Base-by-base conservation (phyloP, 2,113 vertebrate species). In the Pavo muticus region DNA sequence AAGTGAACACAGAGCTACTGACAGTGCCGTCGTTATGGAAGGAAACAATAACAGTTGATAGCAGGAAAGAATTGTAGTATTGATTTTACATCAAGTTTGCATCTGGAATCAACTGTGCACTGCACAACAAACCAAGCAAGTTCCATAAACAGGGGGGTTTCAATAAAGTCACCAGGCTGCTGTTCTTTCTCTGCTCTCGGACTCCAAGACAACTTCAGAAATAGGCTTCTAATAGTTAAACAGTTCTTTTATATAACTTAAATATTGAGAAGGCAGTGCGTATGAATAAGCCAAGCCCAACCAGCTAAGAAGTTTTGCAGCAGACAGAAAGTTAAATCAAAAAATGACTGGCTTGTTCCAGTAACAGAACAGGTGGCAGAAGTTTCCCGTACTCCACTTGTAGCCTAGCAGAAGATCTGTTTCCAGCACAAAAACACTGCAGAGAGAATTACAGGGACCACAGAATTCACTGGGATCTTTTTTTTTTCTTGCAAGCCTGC, bases 21-120 rank as follows among this genome's bases (percentile, higher is more conserved):
- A 40, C 48, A 61, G 57, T 0, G 2, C 15, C 18, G 25, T 2
- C 0, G 3, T 57, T 39, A 61, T 7, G 18, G 50, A 71, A 88
- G 39, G 9, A 67, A 89, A 87, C 52, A 61, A 54, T 29, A 61
- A 88, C 10, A 37, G 30, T 48, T 18, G 44, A 48, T 72, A 91
- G 60, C 35, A 78, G 30, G 27, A 67, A 17, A 25, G 32, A 6
- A 83, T 18, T 3, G 4, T 3, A 73, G 14, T 2, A 88, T 37
- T 83, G 63, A 76, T 42, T 85, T 67, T 27, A n/a, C 50, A 93
- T 56, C 50, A 73, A 17, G 79, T 63, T 72, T 88, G 54, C 50
- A 47, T 17, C 39, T 78, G 82, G 61, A 81, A 88, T 71, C 79
- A 80, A 39, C 57, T 72, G 8, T 45, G 48, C 6, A 1, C 42